Base-by-base conservation (phyloP, 2,113 vertebrate species). In the Daubentonia madagascariensis region DNA sequence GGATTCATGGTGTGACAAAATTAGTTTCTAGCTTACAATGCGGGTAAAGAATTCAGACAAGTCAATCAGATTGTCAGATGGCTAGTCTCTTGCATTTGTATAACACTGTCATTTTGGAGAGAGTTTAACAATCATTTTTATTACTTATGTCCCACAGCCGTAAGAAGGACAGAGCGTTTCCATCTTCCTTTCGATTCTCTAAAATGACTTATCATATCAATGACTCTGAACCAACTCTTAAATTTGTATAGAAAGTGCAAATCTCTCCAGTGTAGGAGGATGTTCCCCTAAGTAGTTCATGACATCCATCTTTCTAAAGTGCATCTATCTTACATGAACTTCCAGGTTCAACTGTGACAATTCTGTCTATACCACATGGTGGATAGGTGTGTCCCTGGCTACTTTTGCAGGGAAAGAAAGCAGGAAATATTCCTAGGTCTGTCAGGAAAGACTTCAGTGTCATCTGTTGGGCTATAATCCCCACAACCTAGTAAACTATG, bases 1-100 rank as follows among this genome's bases (percentile, higher is more conserved):
- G 76, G 40, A 73, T 88, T 87, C 30, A 54, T 79, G 37, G 14
- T 23, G 22, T 32, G 18, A 87, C 45, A 88, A 67, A 95, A 88
- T 85, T 76, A 70, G 8, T 50, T 75, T 61, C 6, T n/a, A 78
- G 37, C 6, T 84, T 67, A 59, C 70, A 72, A 59, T 5, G 5
- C 63, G 32, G 20, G 6, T 59, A 28, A 76, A 70, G 14, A 80
- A 61, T 30, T 89, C 59, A 95, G 22, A 73, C 9, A 85, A 54
- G 16, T 5, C 52, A 22, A 28, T 78, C 45, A 30, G 48, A 79
- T 72, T 86, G 63, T 79, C 63, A 97, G 63, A 76, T 65, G 28
- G 54, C 40, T 72, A 11, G 68, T 84, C 40, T 57, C n/a, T 78
- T 43, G 0, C 18, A 61, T 52, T 65, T 89, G 48, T 75, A 12